phyloP scores from a whole-genome alignment of 2,888 invertebrate genomes.

The Salticus scenicus region DNA sequence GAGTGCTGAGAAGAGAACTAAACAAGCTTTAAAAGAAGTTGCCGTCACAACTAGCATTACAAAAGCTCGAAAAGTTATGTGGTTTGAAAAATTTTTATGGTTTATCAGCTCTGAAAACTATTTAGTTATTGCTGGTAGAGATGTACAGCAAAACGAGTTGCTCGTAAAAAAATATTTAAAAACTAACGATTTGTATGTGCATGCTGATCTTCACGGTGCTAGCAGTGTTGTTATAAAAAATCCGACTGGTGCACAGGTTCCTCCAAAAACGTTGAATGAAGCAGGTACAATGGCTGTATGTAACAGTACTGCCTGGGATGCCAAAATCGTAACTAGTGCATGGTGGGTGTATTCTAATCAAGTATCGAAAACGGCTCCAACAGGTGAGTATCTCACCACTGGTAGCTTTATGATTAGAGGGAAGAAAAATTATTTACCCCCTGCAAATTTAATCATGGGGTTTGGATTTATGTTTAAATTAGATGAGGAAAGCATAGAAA shows the following conservation, averaged over 20 bases:
- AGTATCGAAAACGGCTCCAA: slow-evolving; percentile 97
- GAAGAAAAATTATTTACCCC: slow-evolving; percentile 96
- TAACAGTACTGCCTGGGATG: slow-evolving; percentile 98
- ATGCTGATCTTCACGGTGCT: slow-evolving; percentile 95
- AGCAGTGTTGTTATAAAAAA: slow-evolving; percentile 94
- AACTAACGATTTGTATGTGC: slow-evolving; percentile 93
- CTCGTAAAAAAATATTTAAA: slow-evolving; percentile 95
- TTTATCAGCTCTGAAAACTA: slow-evolving; percentile 96
- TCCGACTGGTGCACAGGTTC: slow-evolving; percentile 82
- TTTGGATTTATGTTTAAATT: slow-evolving; percentile 93
- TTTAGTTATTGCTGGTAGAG: slow-evolving; percentile 92
- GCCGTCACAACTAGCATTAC: slow-evolving; percentile 93
- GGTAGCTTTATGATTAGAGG: slow-evolving; percentile 98
- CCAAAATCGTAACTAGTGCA: slow-evolving; percentile 94
- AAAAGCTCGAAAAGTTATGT: slow-evolving; percentile 94
- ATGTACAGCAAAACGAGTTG: slow-evolving; percentile 98
- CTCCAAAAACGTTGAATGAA: slow-evolving; percentile 96
- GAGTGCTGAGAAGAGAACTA: slow-evolving; percentile 95
- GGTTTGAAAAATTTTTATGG: slow-evolving; percentile 99
- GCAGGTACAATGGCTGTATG: slow-evolving; percentile 97
- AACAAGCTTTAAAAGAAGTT: slow-evolving; percentile 93
- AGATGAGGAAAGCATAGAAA: slow-evolving; percentile 90
- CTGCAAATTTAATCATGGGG: slow-evolving; percentile 93
- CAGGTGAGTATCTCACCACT: slow-evolving; percentile 96
- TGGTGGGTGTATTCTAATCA: slow-evolving; percentile 98